These are phyloP conservation scores for Notodonta dromedarius DNA, from an alignment of 2,888 invertebrate genomes.

Conservation along the genomic window DNA sequence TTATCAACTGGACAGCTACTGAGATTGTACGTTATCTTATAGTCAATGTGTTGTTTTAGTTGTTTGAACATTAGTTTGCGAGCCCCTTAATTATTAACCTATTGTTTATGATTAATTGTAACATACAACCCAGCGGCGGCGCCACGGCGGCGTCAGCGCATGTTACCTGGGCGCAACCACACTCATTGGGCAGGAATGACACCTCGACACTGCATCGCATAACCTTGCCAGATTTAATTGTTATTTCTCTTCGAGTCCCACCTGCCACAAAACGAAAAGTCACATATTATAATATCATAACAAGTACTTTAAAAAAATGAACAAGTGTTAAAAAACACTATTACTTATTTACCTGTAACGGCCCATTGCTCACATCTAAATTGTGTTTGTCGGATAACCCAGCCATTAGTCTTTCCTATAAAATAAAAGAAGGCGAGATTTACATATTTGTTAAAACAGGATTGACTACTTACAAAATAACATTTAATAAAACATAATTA, in stretches of 20 bases:
- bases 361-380: slow-evolving; percentile 71
- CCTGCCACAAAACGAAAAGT: slow-evolving; percentile 57
- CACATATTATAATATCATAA: background rate
- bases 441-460: background rate
- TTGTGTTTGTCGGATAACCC: slow-evolving; percentile 70
- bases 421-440: slow-evolving; percentile 18
- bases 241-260: slow-evolving; percentile 84
- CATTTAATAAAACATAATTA: too few relatives aligned
- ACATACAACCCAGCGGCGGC: slow-evolving; percentile 28
- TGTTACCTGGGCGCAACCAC: slow-evolving; percentile 48
- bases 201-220: slow-evolving; percentile 55
- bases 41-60: slow-evolving; percentile 15
- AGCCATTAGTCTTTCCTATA: slow-evolving; percentile 79
- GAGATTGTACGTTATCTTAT: slow-evolving; percentile 20
- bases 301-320: slow-evolving; percentile 3
- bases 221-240: slow-evolving; percentile 57
- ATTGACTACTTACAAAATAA: background rate
- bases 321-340: slow-evolving; percentile 10
- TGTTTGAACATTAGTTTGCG: slow-evolving; percentile 28
- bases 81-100: slow-evolving; percentile 32
- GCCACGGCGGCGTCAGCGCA: slow-evolving; percentile 27
- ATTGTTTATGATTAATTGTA: slow-evolving; percentile 33
- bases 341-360: slow-evolving; percentile 63
- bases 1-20: slow-evolving; percentile 23
- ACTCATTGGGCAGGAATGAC: slow-evolving; percentile 52